phyloP scores from a whole-genome alignment of 2,888 invertebrate species.

The Archips xylosteana region DNA sequence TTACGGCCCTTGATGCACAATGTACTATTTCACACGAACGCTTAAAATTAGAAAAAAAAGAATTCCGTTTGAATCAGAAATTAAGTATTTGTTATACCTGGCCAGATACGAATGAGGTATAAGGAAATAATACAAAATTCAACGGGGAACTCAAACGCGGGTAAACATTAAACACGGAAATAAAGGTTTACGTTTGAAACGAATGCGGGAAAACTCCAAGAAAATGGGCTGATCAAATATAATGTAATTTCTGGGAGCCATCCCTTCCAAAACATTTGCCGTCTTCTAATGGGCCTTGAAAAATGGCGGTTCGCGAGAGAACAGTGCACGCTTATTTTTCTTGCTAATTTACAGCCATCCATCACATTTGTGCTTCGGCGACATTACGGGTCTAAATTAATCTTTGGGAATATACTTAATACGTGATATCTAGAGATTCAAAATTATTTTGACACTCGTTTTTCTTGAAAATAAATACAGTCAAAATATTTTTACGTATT shows the following conservation, averaged over 20 bases:
- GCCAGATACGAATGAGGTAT: conserved; percentile 6
- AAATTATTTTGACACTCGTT: neutral
- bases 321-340: conserved; percentile 2
- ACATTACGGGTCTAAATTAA: neutral
- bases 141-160: conserved; percentile 2
- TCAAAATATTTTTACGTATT: neutral
- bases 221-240: conserved; percentile 39
- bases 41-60: neutral
- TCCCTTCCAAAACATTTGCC: conserved; percentile 38
- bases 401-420: neutral
- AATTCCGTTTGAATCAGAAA: neutral
- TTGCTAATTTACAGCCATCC: conserved; percentile 26
- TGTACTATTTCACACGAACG: neutral
- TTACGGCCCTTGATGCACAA: too few species aligned
- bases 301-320: conserved; percentile 26
- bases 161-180: conserved; percentile 36
- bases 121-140: conserved; percentile 13
- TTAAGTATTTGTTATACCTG: conserved; percentile 3
- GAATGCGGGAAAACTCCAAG: conserved; percentile 37
- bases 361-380: conserved; percentile 10
- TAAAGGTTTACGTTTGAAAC: conserved; percentile 34
- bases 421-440: neutral
- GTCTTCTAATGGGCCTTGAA: conserved; percentile 32
- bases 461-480: neutral
- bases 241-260: conserved; percentile 38